Conservation (phyloP, 2,113 vertebrate species). For the Neolamprologus caudopunctatus region DNA sequence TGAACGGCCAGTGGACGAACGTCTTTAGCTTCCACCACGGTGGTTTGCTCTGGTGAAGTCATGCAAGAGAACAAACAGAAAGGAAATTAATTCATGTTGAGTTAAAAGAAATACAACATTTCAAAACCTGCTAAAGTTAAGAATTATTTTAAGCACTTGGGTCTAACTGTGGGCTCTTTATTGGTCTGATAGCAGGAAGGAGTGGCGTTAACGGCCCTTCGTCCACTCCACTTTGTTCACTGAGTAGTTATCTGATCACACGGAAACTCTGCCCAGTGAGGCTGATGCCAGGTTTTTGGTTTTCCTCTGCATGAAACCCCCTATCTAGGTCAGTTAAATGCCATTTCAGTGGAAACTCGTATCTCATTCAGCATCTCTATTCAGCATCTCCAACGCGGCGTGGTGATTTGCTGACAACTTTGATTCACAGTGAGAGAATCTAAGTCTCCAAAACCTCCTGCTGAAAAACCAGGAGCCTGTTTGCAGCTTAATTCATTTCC, state of each 20-base stretch:
- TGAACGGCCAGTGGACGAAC: conserved; percentile 86
- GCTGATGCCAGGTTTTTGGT: neutral
- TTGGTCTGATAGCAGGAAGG: neutral
- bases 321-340: conserved; percentile 37
- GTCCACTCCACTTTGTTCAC: neutral
- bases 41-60: conserved; percentile 72
- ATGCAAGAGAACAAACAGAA: neutral
- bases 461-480: neutral
- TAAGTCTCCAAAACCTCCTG: neutral
- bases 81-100: neutral
- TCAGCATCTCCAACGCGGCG: neutral
- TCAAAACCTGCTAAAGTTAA: neutral
- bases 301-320: neutral
- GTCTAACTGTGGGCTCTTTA: neutral
- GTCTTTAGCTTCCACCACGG: conserved; percentile 93
- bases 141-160: neutral
- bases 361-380: conserved; percentile 20
- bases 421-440: neutral
- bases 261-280: neutral
- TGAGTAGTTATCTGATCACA: neutral
- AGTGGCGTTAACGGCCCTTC: neutral
- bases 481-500: neutral
- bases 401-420: neutral
- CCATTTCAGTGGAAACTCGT: conserved; percentile 33
- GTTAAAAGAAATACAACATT: neutral